Base-by-base conservation (phyloP, 2,888 invertebrate genomes). In the Synergus laeviventris region DNA sequence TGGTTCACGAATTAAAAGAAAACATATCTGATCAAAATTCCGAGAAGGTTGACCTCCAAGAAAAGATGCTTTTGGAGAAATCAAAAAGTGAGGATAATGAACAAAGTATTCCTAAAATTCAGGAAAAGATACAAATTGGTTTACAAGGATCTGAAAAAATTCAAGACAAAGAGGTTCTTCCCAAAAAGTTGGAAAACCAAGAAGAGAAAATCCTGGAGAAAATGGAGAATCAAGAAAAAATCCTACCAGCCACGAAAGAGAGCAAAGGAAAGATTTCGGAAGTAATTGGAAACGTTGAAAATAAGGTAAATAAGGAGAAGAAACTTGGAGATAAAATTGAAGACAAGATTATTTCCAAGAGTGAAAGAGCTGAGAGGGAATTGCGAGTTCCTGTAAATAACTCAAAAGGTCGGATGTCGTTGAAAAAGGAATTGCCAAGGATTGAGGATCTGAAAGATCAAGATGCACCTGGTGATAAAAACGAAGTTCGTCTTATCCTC, bases 381-480 rank as follows among this genome's bases (percentile, higher is more conserved):
- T 39, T 60, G 38, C 24, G 36, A 38, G 16, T 36, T 74, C 54
- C 59, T 62, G 70, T 31, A 74, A 18, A 81, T 70, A 56, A 70
- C 11, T 16, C 45, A n/a, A 70, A 70, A 70, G 7, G 49, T 49
- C 49, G 49, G 11, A 70, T 16, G 31, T 70, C 70, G 9, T 31
- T 49, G 49, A 70, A 54, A 38, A 56, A 56, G 12, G 70, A 75
- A 74, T 76, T 78, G 66, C 78, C 80, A 61, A 54, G 76, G 36
- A 74, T 78, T 60, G 78, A 80, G 8, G 18, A 76, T 73, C 75
- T 56, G 39, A 75, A 77, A 77, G 56, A 76, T 54, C 31, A 74
- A 66, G 60, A 70, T 39, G 36, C 74, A 56, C 18, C 31, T 74
- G 14, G 76, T 24, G 75, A 73, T 60, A 61, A 74, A 39, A 74